Percentiles rank a stretch among this genome's conserved stretches.
Evolutionary conservation across 2,888 invertebrate genomes (phyloP).

Genomic region (Ennomos fuscantarius): DNA sequence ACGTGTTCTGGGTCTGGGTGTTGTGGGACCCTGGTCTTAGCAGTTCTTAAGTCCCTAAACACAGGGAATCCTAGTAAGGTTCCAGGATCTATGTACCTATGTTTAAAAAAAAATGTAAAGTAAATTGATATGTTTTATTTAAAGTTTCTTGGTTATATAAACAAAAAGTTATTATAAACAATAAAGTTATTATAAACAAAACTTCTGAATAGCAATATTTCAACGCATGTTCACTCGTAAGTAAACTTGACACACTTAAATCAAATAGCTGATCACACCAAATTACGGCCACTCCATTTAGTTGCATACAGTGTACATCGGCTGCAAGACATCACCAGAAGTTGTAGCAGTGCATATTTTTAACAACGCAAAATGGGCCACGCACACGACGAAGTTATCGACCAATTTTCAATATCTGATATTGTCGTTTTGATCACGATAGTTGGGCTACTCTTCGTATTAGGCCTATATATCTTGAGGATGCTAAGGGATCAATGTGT

Average conservation of each 20-base stretch:
- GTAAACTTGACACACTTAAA: conserved; percentile 12
- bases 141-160: too few species aligned
- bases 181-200: too few species aligned
- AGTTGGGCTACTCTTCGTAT: conserved; percentile 45
- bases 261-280: conserved; percentile 16
- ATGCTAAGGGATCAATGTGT: conserved; percentile 47
- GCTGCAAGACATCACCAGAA: conserved; percentile 6
- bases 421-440: conserved; percentile 47
- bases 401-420: conserved; percentile 51
- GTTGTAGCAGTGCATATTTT: conserved; percentile 15
- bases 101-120: too few species aligned
- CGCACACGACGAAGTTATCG: conserved; percentile 60
- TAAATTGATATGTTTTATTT: too few species aligned
- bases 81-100: too few species aligned
- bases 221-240: not conserved
- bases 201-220: too few species aligned
- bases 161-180: too few species aligned
- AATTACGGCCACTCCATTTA: conserved; percentile 2
- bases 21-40: too few species aligned
- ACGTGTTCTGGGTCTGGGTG: too few species aligned
- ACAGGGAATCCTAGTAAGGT: too few species aligned
- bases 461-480: conserved; percentile 46
- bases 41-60: too few species aligned
- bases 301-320: conserved; percentile 4
- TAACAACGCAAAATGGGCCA: conserved; percentile 45